These are phyloP conservation scores for Pheosia tremula DNA, from an alignment of 2,888 invertebrate genomes.

Conservation along the genomic window DNA sequence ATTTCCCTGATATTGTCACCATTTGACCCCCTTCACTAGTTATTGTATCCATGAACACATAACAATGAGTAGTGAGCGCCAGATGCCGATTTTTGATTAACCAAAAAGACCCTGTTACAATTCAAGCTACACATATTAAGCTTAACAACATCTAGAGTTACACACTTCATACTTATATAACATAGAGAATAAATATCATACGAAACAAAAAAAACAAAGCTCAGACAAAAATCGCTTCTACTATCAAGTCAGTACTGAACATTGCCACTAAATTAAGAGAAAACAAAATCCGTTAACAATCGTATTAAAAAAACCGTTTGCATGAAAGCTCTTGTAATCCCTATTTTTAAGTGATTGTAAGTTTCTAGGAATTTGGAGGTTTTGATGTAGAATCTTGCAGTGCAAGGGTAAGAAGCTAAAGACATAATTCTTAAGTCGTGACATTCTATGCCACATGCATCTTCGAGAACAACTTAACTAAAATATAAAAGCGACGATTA, in stretches of 20 bases:
- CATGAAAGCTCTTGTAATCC: too few relatives aligned
- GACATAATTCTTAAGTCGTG: not conserved
- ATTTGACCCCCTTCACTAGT: slow-evolving; percentile 43
- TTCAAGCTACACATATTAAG: slow-evolving; percentile 51
- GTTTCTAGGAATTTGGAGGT: not conserved
- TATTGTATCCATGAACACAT: slow-evolving; percentile 51
- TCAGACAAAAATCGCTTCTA: slow-evolving; percentile 26
- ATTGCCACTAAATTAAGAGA: slow-evolving; percentile 13
- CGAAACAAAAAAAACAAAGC: slow-evolving; percentile 32
- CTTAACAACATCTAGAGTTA: slow-evolving; percentile 50
- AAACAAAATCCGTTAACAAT: too few relatives aligned
- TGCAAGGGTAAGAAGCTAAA: not conserved
- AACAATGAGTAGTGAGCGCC: slow-evolving; percentile 54
- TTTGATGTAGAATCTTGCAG: slow-evolving; percentile 11
- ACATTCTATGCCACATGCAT: not conserved
- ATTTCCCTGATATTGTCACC: slow-evolving; percentile 53
- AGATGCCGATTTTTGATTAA: slow-evolving; percentile 66
- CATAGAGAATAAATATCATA: slow-evolving; percentile 34
- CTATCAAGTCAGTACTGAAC: slow-evolving; percentile 22
- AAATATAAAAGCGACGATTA: not conserved
- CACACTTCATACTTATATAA: slow-evolving; percentile 46
- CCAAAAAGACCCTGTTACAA: slow-evolving; percentile 75
- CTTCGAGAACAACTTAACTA: not conserved
- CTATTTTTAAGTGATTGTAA: too few relatives aligned
- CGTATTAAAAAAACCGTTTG: too few relatives aligned